Evolutionary conservation across 2,797 vertebrate species (phyloP).

Genomic region (Peromyscus aztecus): DNA sequence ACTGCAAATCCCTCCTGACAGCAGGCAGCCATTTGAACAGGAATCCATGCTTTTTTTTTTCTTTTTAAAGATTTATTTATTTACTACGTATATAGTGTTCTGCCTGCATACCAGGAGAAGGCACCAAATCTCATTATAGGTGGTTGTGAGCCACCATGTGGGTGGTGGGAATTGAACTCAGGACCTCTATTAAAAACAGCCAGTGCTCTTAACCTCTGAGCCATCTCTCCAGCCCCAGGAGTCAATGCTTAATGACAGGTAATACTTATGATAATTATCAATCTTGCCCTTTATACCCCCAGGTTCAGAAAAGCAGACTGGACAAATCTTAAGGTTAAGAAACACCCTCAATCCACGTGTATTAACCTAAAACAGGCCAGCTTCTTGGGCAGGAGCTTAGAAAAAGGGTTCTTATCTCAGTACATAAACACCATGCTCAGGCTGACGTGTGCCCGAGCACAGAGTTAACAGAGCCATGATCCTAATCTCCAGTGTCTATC

Average conservation of each 20-base stretch:
- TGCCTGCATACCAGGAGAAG: no score
- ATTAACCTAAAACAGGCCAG: neutral
- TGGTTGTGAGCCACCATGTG: no score
- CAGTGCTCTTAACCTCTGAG: no score
- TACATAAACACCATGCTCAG: neutral
- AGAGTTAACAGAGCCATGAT: no score
- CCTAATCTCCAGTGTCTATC: neutral
- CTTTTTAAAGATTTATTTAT: no score
- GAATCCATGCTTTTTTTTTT: neutral
- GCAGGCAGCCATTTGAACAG: neutral
- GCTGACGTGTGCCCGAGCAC: rapidly evolving
- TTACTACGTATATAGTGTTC: no score
- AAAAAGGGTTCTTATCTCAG: neutral
- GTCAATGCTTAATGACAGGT: neutral
- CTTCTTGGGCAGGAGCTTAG: neutral
- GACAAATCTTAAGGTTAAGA: neutral
- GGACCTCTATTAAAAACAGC: no score
- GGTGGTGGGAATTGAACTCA: no score
- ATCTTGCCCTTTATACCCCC: neutral
- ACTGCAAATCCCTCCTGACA: slow-evolving; percentile 15
- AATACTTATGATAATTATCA: neutral
- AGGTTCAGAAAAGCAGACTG: slow-evolving; percentile 40
- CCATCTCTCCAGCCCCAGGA: neutral
- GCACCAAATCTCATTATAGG: no score
- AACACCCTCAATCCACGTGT: neutral